Conservation (phyloP, 2,888 invertebrate genomes). For the Desoria tigrina region DNA sequence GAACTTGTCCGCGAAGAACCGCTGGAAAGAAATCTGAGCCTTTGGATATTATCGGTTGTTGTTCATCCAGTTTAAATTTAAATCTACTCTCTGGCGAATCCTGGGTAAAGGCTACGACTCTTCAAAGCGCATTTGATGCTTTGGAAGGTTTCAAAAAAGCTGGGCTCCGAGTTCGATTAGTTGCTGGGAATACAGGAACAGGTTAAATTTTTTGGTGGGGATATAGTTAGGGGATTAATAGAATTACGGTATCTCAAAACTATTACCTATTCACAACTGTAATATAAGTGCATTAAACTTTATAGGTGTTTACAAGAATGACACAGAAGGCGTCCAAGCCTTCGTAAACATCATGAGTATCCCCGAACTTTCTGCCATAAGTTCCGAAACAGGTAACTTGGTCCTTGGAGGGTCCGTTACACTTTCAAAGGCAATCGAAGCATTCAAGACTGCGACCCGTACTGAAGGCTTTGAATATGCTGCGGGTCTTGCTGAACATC, state of each 20-base stretch:
- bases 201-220: too few relatives aligned
- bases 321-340: constrained; percentile 24
- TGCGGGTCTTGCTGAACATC: constrained; percentile 59
- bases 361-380: constrained; percentile 23
- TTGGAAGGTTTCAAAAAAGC: constrained; percentile 56
- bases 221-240: too few relatives aligned
- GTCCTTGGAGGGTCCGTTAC: constrained; percentile 13
- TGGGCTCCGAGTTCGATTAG: constrained; percentile 61
- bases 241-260: too few relatives aligned
- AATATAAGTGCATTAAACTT: too few relatives aligned
- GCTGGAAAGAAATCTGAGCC: neutral
- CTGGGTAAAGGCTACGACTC: constrained; percentile 55
- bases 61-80: neutral
- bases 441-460: neutral
- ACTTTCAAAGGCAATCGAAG: constrained; percentile 5
- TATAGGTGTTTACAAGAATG: constrained; percentile 42
- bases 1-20: neutral
- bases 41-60: neutral
- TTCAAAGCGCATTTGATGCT: constrained; percentile 64
- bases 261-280: too few relatives aligned
- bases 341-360: constrained; percentile 29
- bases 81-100: constrained; percentile 26
- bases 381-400: neutral
- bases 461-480: constrained; percentile 9
- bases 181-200: constrained; percentile 75